Conservation (phyloP, 2,113 vertebrate species). For the Anthoscopus minutus region DNA sequence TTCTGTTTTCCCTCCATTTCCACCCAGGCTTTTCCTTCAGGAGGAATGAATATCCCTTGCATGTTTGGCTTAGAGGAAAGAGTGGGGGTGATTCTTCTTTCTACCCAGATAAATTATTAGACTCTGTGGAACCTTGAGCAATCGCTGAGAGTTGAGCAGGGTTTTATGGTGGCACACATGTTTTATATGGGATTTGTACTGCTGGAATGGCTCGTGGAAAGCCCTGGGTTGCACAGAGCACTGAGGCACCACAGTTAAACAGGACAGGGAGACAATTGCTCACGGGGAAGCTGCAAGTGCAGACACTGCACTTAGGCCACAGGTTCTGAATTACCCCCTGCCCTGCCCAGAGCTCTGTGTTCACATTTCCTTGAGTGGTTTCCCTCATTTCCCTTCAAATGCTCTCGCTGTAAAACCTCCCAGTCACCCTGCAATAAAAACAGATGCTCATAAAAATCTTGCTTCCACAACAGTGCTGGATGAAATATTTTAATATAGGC, state of each 20-base stretch:
- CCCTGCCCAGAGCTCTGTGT: neutral
- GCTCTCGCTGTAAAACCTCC: neutral
- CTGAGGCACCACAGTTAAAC: neutral
- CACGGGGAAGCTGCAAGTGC: neutral
- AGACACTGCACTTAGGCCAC: neutral
- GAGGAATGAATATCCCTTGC: neutral
- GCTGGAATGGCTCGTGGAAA: neutral
- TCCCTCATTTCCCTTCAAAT: neutral
- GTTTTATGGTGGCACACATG: neutral
- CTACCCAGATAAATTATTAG: neutral
- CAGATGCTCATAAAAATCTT: neutral
- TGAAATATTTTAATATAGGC: neutral
- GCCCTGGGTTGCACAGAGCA: neutral
- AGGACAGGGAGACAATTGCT: neutral
- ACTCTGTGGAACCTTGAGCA: neutral
- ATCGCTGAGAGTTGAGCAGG: neutral
- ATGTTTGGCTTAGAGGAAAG: neutral
- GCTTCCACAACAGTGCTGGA: neutral
- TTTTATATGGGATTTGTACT: neutral
- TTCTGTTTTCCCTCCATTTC: neutral
- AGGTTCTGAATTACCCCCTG: neutral
- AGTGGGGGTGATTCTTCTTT: neutral
- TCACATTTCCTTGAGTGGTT: neutral
- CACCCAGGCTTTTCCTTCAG: neutral
- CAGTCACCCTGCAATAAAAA: neutral